Evolutionary conservation across 2,888 invertebrate species (phyloP).

Genomic region (Cephus pulcher): DNA sequence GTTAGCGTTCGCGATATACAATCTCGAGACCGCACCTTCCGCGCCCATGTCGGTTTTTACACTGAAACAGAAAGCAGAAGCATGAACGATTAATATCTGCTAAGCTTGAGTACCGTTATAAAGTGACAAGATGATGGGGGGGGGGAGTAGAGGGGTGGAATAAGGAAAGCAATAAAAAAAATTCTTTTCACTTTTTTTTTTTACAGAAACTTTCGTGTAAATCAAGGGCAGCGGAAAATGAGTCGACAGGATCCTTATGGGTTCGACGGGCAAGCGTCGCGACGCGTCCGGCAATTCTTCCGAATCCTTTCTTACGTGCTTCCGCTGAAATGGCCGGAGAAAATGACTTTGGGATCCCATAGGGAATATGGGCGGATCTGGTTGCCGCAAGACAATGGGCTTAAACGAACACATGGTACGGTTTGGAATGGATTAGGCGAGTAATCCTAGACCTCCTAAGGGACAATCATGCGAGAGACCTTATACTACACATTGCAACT

Average conservation of each 20-base stretch:
- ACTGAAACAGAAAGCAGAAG: constrained; percentile 67
- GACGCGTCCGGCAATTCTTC: background rate
- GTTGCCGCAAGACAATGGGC: constrained; percentile 18
- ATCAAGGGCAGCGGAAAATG: background rate
- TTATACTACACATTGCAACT: background rate
- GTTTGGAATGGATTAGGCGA: constrained; percentile 30
- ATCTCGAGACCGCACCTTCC: constrained; percentile 79
- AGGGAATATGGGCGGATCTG: background rate
- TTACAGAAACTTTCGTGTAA: background rate
- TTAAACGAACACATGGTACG: constrained; percentile 26
- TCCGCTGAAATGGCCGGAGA: background rate
- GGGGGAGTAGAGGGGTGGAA: background rate
- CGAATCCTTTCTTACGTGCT: background rate
- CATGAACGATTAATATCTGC: background rate
- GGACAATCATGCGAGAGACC: constrained; percentile 18
- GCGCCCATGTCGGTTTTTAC: constrained; percentile 83
- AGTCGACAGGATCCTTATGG: background rate
- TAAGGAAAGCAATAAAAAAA: no score
- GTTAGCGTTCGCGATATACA: constrained; percentile 85
- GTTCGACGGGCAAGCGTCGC: background rate
- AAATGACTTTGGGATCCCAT: background rate
- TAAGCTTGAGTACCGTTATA: background rate
- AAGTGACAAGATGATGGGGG: background rate
- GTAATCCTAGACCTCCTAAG: constrained; percentile 28
- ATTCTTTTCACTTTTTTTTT: no score